These are phyloP conservation scores for Cossypha niveicapilla DNA, from an alignment of 2,797 vertebrate species.

Conservation along the genomic window DNA sequence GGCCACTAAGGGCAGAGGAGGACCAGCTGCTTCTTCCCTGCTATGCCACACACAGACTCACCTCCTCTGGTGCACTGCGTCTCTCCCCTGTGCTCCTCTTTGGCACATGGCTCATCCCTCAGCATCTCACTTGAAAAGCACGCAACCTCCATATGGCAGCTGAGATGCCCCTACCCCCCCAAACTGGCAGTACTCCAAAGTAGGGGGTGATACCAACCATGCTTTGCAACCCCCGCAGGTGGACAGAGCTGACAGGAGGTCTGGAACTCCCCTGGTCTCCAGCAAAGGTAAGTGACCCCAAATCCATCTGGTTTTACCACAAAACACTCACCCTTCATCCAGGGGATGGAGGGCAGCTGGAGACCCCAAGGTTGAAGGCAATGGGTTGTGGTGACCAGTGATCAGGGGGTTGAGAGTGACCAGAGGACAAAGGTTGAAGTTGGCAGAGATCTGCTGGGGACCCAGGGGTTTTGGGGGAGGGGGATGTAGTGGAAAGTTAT, in stretches of 20 bases:
- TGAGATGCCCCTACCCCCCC: background rate
- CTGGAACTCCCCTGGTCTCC: background rate
- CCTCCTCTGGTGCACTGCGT: background rate
- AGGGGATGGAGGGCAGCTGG: background rate
- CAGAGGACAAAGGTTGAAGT: background rate
- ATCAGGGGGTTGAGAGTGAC: background rate
- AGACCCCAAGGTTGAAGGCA: background rate
- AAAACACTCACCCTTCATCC: background rate
- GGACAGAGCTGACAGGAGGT: background rate
- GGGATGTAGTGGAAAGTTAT: background rate
- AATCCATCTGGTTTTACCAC: background rate
- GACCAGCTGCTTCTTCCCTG: background rate
- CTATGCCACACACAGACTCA: no score
- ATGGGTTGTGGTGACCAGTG: fast-evolving
- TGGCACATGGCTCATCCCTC: background rate
- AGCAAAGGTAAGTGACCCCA: no score
- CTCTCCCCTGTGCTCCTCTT: background rate
- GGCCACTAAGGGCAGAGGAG: background rate
- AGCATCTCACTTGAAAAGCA: no score
- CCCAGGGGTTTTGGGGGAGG: fast-evolving
- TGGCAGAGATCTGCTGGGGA: background rate
- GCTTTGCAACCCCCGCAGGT: background rate
- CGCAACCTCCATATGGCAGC: background rate
- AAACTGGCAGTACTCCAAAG: no score
- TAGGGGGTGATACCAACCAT: background rate